phyloP scores from a whole-genome alignment of 2,113 vertebrate genomes.

The Rana temporaria region DNA sequence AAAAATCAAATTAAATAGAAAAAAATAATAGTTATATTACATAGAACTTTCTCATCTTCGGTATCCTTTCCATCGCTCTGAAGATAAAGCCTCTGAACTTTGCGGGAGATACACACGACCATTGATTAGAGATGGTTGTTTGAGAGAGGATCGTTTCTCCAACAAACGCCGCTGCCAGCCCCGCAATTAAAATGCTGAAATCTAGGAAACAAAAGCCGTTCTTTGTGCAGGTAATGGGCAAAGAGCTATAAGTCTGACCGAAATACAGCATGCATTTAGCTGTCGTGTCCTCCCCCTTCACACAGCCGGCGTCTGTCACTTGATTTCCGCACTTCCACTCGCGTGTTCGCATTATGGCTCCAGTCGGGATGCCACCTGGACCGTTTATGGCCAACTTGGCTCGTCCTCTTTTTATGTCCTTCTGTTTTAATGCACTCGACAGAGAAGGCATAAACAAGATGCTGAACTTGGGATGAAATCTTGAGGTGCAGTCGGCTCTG shows the following conservation, averaged over 20 bases:
- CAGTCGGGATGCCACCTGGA: conserved; percentile 43
- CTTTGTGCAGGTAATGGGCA: conserved; percentile 15
- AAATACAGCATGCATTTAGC: conserved; percentile 3
- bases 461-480: not conserved
- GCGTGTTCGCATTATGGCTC: conserved; percentile 23
- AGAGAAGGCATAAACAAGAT: not conserved
- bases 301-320: conserved; percentile 32
- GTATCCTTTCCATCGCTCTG: not conserved
- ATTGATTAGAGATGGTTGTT: not conserved
- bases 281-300: conserved; percentile 1
- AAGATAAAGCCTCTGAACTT: not conserved
- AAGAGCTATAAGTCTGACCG: conserved; percentile 4
- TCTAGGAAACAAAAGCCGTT: conserved; percentile 28
- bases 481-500: not conserved
- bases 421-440: conserved; percentile 14
- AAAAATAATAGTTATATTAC: too few relatives aligned
- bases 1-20: too few relatives aligned
- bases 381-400: conserved; percentile 25
- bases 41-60: too few relatives aligned
- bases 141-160: conserved; percentile 28
- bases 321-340: conserved; percentile 20
- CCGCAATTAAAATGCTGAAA: conserved; percentile 26
- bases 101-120: not conserved
- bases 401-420: conserved; percentile 31
- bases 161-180: not conserved